Base-by-base conservation (phyloP, 92 coral and sea anemone genomes). In the Epizoanthus illoricatus region DNA sequence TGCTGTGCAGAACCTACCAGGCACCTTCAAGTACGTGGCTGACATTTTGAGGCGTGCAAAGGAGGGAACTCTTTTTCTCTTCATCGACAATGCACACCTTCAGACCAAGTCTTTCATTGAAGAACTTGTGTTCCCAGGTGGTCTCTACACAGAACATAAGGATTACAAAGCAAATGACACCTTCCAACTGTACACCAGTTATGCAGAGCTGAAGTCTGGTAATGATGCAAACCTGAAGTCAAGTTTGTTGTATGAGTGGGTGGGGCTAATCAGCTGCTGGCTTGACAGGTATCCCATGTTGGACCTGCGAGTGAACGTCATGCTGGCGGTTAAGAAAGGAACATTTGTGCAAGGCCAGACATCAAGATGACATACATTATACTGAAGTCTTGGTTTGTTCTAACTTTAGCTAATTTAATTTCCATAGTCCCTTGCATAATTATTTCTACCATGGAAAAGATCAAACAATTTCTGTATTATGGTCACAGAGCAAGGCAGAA, bases 1-100 rank as follows among this genome's bases (percentile, higher is more conserved):
- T 65, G 99, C 99, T 23, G 92, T 96, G 74, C 99, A 96, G 85
- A 93, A 91, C 76, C 90, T 94, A 49, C 90, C 92, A 65, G 97
- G 97, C 60, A 87, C 99, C 69, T 91, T 88, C 82, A 88, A 91
- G 64, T 91, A 92, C 76, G 78, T 96, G 75, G 83, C 85, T 4
- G 92, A 90, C 78, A 68, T 96, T 74, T 85, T 96, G 52, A 87
- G 88, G 70, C 85, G 88, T 2, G 91, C 96, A 4, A 74, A 85
- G 62, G 94, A 94, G 28, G 99, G 99, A 15, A 88, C 97, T 4
- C 63, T 93, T 79, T 96, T 96, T 55, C 97, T 96, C 54, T 96
- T 96, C 84, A 89, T 96, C 80, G 99, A 96, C 89, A 96, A 96
- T 89, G 99, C 99, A 28, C 99, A 96, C 83, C 93, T 93, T 85